phyloP scores from a whole-genome alignment of 2,113 vertebrate genomes.

The Aleadryas rufinucha region DNA sequence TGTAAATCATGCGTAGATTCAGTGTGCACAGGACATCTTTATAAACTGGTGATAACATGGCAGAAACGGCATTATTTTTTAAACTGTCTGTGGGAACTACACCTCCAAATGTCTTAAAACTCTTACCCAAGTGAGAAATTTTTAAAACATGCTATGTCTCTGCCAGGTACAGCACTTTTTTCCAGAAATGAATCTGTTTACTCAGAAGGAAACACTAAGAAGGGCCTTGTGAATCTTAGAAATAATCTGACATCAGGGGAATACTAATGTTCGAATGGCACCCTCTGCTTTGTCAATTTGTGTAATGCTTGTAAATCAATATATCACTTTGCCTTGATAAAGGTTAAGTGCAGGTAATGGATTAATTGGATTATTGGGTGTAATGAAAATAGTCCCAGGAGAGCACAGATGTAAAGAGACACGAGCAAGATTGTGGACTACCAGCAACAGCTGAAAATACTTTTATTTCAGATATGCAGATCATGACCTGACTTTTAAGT shows the following conservation, averaged over 20 bases:
- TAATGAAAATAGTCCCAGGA: neutral
- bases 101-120: neutral
- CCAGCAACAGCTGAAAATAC: neutral
- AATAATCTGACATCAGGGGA: neutral
- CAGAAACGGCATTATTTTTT: neutral
- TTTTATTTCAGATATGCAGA: neutral
- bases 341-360: conserved; percentile 31
- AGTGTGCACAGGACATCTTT: neutral
- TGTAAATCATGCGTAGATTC: fast-evolving
- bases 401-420: neutral
- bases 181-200: neutral
- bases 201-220: neutral
- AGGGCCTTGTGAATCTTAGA: neutral
- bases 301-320: conserved; percentile 1
- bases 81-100: neutral
- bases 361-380: neutral
- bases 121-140: neutral
- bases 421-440: neutral
- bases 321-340: conserved; percentile 18
- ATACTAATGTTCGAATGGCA: neutral
- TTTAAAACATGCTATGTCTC: neutral
- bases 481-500: neutral
- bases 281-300: neutral
- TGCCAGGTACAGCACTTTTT: neutral
- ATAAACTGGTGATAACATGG: neutral